A percentile compares a stretch with the other conserved stretches of the same genome.
Conservation (phyloP, 2,113 vertebrate genomes). For the Cephalopterus ornatus region DNA sequence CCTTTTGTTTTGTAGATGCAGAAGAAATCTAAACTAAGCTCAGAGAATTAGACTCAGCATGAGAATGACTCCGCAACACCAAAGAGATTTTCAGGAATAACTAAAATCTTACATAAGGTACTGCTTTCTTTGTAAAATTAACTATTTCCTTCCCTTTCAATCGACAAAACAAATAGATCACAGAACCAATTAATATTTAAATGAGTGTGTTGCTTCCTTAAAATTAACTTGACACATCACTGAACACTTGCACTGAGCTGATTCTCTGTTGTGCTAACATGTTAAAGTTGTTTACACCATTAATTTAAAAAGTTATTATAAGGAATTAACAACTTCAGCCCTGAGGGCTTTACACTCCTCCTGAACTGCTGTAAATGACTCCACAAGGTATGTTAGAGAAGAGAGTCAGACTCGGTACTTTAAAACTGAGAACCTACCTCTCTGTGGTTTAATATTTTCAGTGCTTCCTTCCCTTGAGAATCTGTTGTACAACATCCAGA, state of each 20-base stretch:
- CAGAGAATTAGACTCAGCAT: neutral
- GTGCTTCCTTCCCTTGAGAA: constrained; percentile 26
- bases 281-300: constrained; percentile 19
- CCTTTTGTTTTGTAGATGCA: neutral
- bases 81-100: neutral
- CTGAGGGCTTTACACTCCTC: neutral
- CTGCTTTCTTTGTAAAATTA: neutral
- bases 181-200: neutral
- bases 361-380: neutral
- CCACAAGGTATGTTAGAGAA: neutral
- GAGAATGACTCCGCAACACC: neutral
- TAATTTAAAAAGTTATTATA: constrained; percentile 29
- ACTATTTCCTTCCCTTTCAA: neutral
- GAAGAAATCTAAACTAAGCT: neutral
- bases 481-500: constrained; percentile 32
- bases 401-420: neutral
- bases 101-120: neutral
- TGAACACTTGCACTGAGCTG: neutral
- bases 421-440: constrained; percentile 60
- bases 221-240: constrained; percentile 12
- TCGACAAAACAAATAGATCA: neutral
- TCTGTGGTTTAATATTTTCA: neutral
- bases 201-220: neutral
- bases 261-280: neutral
- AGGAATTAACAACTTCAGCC: constrained; percentile 24